These are phyloP conservation scores for Adrianichthys oophorus DNA, from an alignment of 2,797 vertebrate species.

Conservation along the genomic window DNA sequence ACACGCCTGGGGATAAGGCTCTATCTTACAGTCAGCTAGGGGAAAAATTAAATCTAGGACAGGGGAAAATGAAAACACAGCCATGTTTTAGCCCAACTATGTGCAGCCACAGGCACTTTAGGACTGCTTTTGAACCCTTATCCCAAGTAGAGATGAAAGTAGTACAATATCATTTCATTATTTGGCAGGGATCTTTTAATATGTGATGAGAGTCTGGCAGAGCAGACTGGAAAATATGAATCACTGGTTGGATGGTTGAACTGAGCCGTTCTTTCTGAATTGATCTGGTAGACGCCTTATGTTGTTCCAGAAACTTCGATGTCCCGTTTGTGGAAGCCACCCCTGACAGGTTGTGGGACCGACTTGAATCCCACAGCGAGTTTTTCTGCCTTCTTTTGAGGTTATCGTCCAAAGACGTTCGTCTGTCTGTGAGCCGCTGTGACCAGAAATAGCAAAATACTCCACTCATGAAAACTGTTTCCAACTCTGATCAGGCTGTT, in stretches of 20 bases:
- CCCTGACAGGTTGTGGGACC: constrained; percentile 21
- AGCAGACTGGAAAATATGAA: constrained; percentile 19
- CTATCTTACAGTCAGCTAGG: constrained; percentile 64
- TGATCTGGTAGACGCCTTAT: constrained; percentile 11
- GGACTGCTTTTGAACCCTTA: constrained; percentile 35
- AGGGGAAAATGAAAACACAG: constrained; percentile 58
- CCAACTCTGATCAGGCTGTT: constrained; percentile 16
- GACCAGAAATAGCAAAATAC: constrained; percentile 20
- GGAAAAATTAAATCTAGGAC: constrained; percentile 69
- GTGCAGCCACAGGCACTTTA: constrained; percentile 46
- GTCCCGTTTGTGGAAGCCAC: constrained; percentile 17
- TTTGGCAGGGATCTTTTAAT: constrained; percentile 32
- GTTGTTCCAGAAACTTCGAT: constrained; percentile 12
- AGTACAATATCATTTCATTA: constrained; percentile 33
- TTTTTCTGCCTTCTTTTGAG: constrained; percentile 21
- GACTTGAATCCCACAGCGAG: constrained; percentile 21
- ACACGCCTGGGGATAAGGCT: constrained; percentile 67
- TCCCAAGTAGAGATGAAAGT: constrained; percentile 51
- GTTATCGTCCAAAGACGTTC: constrained; percentile 18
- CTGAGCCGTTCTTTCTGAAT: constrained; percentile 19
- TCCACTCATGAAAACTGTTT: constrained; percentile 14
- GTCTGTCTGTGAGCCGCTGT: constrained; percentile 17
- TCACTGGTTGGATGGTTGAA: constrained; percentile 15
- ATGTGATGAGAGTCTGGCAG: constrained; percentile 33
- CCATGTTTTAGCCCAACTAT: constrained; percentile 51